Evolutionary conservation across 2,888 invertebrate genomes (phyloP).

Genomic region (Schrankia costaestrigalis): DNA sequence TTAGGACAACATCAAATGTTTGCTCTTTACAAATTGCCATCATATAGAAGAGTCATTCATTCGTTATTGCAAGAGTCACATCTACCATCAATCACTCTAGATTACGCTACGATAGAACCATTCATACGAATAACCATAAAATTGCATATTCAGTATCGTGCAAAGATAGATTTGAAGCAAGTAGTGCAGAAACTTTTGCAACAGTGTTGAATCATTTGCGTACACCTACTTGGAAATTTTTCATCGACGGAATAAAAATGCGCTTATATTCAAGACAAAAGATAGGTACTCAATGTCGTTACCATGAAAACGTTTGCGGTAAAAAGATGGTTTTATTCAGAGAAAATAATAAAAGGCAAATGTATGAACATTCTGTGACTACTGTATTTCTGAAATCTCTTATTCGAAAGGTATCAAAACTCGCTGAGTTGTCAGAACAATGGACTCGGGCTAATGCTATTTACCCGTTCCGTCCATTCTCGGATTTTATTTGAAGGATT

Average conservation of each 20-base stretch:
- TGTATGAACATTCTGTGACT: slow-evolving; percentile 40
- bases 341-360: slow-evolving; percentile 43
- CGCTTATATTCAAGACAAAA: slow-evolving; percentile 48
- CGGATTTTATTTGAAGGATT: slow-evolving; percentile 43
- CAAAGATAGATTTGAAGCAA: slow-evolving; percentile 55
- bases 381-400: slow-evolving; percentile 43
- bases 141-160: slow-evolving; percentile 59
- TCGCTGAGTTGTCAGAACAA: slow-evolving; percentile 51
- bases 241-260: slow-evolving; percentile 45
- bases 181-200: slow-evolving; percentile 54
- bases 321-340: slow-evolving; percentile 37
- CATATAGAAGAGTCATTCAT: slow-evolving; percentile 50
- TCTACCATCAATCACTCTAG: slow-evolving; percentile 59
- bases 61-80: slow-evolving; percentile 50
- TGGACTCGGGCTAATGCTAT: slow-evolving; percentile 41
- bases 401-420: slow-evolving; percentile 57
- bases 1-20: slow-evolving; percentile 23
- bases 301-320: slow-evolving; percentile 35
- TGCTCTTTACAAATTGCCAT: slow-evolving; percentile 44
- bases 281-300: slow-evolving; percentile 40
- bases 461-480: slow-evolving; percentile 35
- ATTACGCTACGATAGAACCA: slow-evolving; percentile 59
- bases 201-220: slow-evolving; percentile 55
- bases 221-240: slow-evolving; percentile 38
- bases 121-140: slow-evolving; percentile 60